A percentile compares a stretch with the other conserved stretches of the same genome.
These are phyloP conservation scores for Tapirus indicus DNA, from an alignment of 2,797 vertebrate species.

Conservation along the genomic window DNA sequence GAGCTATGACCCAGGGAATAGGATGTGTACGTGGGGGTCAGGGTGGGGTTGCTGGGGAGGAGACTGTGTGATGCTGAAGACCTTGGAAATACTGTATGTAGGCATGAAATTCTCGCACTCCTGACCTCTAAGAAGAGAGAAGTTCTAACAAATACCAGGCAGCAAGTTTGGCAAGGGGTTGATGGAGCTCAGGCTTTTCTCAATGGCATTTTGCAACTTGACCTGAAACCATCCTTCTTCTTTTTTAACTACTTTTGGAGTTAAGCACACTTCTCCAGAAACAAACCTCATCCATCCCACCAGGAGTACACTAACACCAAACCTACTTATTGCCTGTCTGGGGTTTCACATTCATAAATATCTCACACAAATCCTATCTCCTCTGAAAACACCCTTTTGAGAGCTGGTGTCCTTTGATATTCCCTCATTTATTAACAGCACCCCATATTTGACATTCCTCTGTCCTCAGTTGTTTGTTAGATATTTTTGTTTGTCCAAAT, in stretches of 20 bases:
- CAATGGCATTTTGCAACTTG: neutral
- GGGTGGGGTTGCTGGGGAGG: neutral
- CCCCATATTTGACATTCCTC: neutral
- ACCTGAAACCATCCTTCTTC: neutral
- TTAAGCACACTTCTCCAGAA: neutral
- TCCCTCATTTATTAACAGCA: neutral
- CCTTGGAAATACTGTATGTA: neutral
- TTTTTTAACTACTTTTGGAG: neutral
- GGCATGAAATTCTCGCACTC: neutral
- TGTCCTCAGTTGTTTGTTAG: neutral
- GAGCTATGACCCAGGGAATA: neutral
- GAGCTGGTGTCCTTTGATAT: neutral
- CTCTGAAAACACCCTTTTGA: neutral
- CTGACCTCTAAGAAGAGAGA: neutral
- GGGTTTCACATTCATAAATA: neutral
- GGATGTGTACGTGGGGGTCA: rapidly evolving
- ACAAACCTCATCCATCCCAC: slow-evolving; percentile 10
- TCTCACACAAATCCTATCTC: neutral
- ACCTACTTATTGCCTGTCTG: neutral
- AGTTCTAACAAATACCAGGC: neutral
- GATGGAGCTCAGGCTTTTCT: neutral
- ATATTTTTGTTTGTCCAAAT: neutral
- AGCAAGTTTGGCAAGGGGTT: neutral
- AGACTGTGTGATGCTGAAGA: neutral
- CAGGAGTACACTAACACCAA: neutral